Evolutionary conservation across 1,140 invertebrate species (phyloP), one percentile per base, ranked within the genome.

Genomic region (Drosophila parabipectinata): DNA sequence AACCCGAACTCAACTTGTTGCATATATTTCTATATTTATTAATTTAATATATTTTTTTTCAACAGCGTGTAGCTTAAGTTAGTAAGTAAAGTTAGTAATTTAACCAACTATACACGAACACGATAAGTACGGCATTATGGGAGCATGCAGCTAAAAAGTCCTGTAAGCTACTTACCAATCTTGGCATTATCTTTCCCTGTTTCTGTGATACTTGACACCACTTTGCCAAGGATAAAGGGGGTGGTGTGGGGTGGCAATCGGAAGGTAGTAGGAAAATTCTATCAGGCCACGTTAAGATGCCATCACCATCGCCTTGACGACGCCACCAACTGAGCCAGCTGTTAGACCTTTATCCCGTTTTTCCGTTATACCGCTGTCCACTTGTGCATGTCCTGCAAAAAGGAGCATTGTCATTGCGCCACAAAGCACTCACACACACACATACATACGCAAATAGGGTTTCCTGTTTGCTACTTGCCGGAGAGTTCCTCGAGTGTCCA

Each of bases 151-250:
- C 47, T 41, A 7, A 21, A 62, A 50, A 41, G 15, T 50, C 34
- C 63, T 66, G 47, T 77, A 77, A 83, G 63, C 61, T 61, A 58
- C 74, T 78, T 74, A 71, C 55, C 60, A 74, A 81, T 77, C 41
- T 50, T 30, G 60, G 3, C 34, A 59, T 57, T 79, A 69, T 48
- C 47, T 39, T 66, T 4, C 51, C 56, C 47, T 54, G 56, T 34
- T 18, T 15, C 10, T 51, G 34, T 67, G 74, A 78, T 78, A 78
- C 73, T 85, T 85, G 82, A 78, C 81, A 79, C 78, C 82, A 85
- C 78, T 87, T 87, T 82, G 62, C 39, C 9, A 7, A 4, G 44
- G 30, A 24, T 30, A 32, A 51, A 45, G 41, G 14, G 14, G 15
- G 41, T 2, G 15, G 41, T 5, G n/a, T 12, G 34, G 34, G 34